phyloP scores from a whole-genome alignment of 1,140 invertebrate species.

The Pseudomyrmex concolor region DNA sequence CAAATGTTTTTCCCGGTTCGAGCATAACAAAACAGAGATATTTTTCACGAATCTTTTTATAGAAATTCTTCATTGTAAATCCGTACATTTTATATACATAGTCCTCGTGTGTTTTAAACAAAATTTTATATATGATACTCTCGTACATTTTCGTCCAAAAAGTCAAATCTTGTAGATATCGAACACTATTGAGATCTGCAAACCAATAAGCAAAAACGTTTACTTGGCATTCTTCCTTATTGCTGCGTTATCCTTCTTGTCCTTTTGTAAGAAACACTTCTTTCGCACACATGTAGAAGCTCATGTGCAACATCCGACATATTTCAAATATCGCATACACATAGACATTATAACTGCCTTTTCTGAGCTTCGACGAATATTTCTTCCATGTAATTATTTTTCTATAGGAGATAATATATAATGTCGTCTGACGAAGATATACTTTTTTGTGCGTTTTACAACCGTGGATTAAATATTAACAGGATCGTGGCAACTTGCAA shows the following conservation, averaged over 20 bases:
- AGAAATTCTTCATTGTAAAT: constrained; percentile 34
- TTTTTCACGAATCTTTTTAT: constrained; percentile 56
- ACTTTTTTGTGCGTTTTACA: constrained; percentile 52
- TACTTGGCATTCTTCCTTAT: constrained; percentile 66
- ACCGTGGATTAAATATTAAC: constrained; percentile 16
- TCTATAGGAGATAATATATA: constrained; percentile 42
- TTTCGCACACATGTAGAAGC: constrained; percentile 22
- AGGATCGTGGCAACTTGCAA: constrained; percentile 5
- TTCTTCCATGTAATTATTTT: constrained; percentile 59
- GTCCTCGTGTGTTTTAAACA: constrained; percentile 1
- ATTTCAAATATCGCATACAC: constrained; percentile 1
- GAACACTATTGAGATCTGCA: constrained; percentile 22
- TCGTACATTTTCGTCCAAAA: constrained; percentile 22
- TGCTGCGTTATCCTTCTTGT: constrained; percentile 63
- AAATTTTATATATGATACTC: constrained; percentile 21
- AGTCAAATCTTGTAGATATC: constrained; percentile 36
- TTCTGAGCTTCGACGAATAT: constrained; percentile 43
- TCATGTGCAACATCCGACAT: neutral
- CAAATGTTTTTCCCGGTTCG: constrained; percentile 43
- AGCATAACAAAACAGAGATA: constrained; percentile 38
- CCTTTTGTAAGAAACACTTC: constrained; percentile 28
- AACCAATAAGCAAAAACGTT: constrained; percentile 9
- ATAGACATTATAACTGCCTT: constrained; percentile 46
- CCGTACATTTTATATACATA: constrained; percentile 28
- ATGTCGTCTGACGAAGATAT: constrained; percentile 42